Evolutionary conservation across 2,888 invertebrate species (phyloP).

Genomic region (Choristoneura rosaceana): DNA sequence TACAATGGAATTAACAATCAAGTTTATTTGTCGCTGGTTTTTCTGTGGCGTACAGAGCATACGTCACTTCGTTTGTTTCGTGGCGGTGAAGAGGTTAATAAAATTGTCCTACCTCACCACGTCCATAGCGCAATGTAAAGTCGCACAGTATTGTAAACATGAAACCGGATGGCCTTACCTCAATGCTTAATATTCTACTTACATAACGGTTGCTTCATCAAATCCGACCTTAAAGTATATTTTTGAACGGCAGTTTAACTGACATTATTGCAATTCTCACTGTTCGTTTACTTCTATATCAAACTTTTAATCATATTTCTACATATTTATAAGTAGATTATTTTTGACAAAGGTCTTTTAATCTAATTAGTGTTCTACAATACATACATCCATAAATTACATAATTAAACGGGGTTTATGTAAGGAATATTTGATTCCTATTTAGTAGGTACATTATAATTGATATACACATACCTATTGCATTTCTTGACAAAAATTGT

Average conservation of each 20-base stretch:
- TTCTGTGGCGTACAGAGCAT: too few species aligned
- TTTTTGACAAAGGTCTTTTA: conserved; percentile 25
- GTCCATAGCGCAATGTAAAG: not conserved
- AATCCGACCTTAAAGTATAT: conserved; percentile 53
- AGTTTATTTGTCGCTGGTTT: too few species aligned
- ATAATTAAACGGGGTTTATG: conserved; percentile 45
- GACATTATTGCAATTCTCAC: conserved; percentile 79
- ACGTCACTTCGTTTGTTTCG: too few species aligned
- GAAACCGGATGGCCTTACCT: not conserved
- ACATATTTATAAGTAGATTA: conserved; percentile 9
- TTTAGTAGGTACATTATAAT: conserved; percentile 7
- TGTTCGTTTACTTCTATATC: conserved; percentile 52
- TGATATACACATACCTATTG: not conserved
- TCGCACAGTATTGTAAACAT: not conserved
- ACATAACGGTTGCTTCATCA: conserved; percentile 1
- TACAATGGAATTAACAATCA: too few species aligned
- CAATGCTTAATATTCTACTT: conserved; percentile 1
- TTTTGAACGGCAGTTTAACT: conserved; percentile 66
- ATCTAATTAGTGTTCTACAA: conserved; percentile 26
- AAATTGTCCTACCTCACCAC: not conserved
- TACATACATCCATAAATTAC: conserved; percentile 32
- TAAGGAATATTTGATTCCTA: conserved; percentile 37
- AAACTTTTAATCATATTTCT: conserved; percentile 11
- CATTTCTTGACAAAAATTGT: conserved; percentile 12
- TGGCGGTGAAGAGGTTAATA: not conserved